Evolutionary conservation across 2,888 invertebrate species (phyloP), one percentile per base, ranked within the genome.

Genomic region (Epistrophella euchroma): DNA sequence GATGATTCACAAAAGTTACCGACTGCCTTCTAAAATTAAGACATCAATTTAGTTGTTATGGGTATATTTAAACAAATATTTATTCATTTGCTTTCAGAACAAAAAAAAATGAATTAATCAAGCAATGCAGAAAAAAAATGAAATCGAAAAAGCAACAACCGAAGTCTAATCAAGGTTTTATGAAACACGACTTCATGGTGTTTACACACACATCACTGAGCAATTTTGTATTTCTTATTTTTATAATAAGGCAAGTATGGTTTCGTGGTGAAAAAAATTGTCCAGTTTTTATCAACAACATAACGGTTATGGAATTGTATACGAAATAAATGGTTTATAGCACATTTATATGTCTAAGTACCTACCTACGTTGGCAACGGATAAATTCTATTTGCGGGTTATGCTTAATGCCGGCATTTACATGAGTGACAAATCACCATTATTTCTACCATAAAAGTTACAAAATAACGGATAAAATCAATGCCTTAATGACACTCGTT

Each of bases 161-260:
- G 2, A 40, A 15, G 15, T 40, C 0, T 4, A 60, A 22, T 37
- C 60, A 40, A 60, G 37, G 19, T 40, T 60, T 40, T 37, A 22
- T 60, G 22, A 40, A 60, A 60, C 37, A 58, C 4, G 32, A 60
- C 58, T 58, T 58, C 35, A 22, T 60, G 22, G 15, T 37, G 11
- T 22, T 37, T 37, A 40, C 22, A 37, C 60, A 28, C 32, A 22
- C 37, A 40, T 25, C 22, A 40, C 4, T 60, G 37, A 17, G 13
- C 22, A 40, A 2, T 19, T 58, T 37, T 58, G 10, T 47, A n/a
- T 15, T 40, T 60, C 1, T 60, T 58, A 11, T 56, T 32, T 56
- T n/a, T 1, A 15, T 2, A 25, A 19, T 50, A 15, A 7, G 13
- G 5, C 25, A 25, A 50, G 50, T 50, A 2, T 52, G 25, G 52